Evolutionary conservation across 2,888 invertebrate species (phyloP), one percentile per base, ranked within the genome.

Genomic region (Coelopa pilipes): DNA sequence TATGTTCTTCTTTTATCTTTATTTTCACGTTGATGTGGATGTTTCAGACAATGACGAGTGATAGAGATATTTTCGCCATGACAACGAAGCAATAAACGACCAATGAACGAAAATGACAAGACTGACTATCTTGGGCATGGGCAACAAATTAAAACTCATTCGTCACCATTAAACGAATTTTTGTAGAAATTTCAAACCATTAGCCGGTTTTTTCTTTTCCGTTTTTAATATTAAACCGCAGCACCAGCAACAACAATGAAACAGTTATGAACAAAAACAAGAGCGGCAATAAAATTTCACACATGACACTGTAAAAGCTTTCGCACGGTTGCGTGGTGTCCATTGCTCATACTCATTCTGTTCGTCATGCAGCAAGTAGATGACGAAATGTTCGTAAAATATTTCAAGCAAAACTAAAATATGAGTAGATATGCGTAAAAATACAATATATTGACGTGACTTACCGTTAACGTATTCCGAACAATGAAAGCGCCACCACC

Each of bases 391-490:
- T 57, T 17, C 17, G 57, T n/a, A 11, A 57, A 57, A 17, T 57
- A 1, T 34, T 57, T 7, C 4, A 57, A 11, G 57, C 57, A 5
- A 12, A n/a, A 17, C n/a, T n/a, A n/a, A n/a, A n/a, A n/a, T n/a
- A n/a, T n/a, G n/a, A n/a, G n/a, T n/a, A n/a, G n/a, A n/a, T n/a
- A n/a, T n/a, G n/a, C n/a, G n/a, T n/a, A n/a, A n/a, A n/a, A n/a
- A n/a, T n/a, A n/a, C n/a, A n/a, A n/a, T n/a, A n/a, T n/a, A n/a
- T n/a, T n/a, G 34, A 34, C 11, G 13, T 60, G 60, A 83, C 83
- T 83, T 80, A 83, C 83, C 84, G 83, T 82, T 81, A 83, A 80
- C 80, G 80, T 78, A 79, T 81, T 82, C 81, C 80, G 83, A 82
- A 84, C 83, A 82, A 84, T 82, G 79, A 81, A 82, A 82, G 80